Evolutionary conservation across 2,888 invertebrate species (phyloP).

Genomic region (Acronicta alni): DNA sequence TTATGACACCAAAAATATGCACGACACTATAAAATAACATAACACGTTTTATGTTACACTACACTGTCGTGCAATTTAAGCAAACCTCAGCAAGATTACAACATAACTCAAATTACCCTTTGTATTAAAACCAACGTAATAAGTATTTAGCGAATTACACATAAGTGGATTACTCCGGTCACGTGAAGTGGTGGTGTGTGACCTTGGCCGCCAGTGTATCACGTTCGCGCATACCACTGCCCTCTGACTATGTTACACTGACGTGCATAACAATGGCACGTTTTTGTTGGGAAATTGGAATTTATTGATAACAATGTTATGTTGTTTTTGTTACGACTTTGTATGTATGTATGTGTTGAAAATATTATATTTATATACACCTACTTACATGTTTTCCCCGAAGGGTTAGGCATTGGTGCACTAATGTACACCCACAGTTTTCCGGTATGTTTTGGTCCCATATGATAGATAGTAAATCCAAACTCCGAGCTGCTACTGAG

Average conservation of each 20-base stretch:
- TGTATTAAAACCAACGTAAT: conserved; percentile 25
- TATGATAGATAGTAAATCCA: no score
- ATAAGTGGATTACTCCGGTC: conserved; percentile 51
- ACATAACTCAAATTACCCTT: conserved; percentile 24
- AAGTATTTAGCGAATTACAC: conserved; percentile 38
- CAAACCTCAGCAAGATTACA: conserved; percentile 23
- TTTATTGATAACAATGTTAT: conserved; percentile 41
- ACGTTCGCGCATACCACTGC: conserved; percentile 47
- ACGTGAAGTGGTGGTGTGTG: conserved; percentile 51
- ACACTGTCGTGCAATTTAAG: conserved; percentile 25
- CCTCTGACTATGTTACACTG: conserved; percentile 46
- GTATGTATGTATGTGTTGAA: neutral
- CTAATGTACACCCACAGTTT: no score
- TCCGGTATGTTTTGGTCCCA: no score
- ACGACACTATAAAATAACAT: conserved; percentile 2
- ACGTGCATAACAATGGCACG: conserved; percentile 41
- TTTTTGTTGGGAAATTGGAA: conserved; percentile 39
- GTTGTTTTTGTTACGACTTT: neutral
- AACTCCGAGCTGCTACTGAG: no score
- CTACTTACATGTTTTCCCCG: no score
- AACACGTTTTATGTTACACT: conserved; percentile 1
- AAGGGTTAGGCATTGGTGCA: no score
- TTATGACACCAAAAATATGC: neutral
- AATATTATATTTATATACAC: no score
- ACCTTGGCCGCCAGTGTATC: conserved; percentile 56